These are phyloP conservation scores for Cryptocheilus praepositus DNA, from an alignment of 2,888 invertebrate genomes.

Conservation along the genomic window DNA sequence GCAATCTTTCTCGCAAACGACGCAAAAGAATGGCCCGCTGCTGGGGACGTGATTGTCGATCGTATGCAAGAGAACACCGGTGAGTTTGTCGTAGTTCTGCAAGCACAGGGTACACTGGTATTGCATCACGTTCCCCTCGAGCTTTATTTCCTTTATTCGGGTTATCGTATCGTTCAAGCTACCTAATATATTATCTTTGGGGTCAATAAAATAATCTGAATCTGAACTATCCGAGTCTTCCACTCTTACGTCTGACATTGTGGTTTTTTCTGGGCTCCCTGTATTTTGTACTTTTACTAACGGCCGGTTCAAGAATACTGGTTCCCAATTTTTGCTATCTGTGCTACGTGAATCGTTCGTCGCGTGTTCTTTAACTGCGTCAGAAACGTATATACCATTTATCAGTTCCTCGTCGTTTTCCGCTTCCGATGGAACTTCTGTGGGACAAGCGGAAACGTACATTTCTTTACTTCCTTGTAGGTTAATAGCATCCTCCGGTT, in stretches of 20 bases:
- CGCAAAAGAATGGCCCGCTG: slow-evolving; percentile 76
- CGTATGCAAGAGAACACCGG: slow-evolving; percentile 62
- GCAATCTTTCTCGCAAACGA: slow-evolving; percentile 79
- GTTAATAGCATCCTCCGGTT: slow-evolving; percentile 18
- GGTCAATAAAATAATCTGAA: slow-evolving; percentile 58
- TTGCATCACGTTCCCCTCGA: slow-evolving; percentile 51
- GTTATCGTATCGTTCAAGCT: slow-evolving; percentile 70
- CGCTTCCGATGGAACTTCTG: slow-evolving; percentile 12
- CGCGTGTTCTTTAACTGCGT: not conserved
- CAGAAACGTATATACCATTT: slow-evolving; percentile 13
- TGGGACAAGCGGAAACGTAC: not conserved
- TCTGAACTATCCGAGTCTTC: slow-evolving; percentile 49
- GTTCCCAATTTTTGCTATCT: slow-evolving; percentile 13
- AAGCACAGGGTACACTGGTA: slow-evolving; percentile 70
- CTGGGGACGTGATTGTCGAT: slow-evolving; percentile 69
- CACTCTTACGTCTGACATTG: not conserved
- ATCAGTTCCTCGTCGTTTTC: slow-evolving; percentile 26
- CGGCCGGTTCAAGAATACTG: not conserved
- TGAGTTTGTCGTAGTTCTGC: slow-evolving; percentile 64
- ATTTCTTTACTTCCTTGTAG: slow-evolving; percentile 10
- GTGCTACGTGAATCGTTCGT: not conserved
- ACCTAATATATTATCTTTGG: slow-evolving; percentile 63
- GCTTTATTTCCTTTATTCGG: slow-evolving; percentile 69
- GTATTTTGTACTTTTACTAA: slow-evolving; percentile 4
- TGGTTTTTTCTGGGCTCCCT: slow-evolving; percentile 3